Evolutionary conservation across 2,113 vertebrate genomes (phyloP), one percentile per base, ranked within the genome.

Genomic region (Oryzias javanicus): DNA sequence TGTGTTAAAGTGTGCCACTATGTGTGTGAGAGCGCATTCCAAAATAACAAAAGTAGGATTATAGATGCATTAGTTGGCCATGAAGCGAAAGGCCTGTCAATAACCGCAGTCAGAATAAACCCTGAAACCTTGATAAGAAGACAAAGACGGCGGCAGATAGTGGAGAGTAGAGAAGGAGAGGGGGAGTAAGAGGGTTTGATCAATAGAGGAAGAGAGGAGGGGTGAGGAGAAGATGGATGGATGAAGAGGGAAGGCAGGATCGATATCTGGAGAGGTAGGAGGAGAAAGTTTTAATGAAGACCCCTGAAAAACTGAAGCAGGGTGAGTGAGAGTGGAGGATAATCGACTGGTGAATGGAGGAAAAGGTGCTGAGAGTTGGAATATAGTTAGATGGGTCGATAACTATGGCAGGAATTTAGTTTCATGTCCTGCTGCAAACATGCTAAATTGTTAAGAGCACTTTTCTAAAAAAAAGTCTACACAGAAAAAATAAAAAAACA

Each of bases 41-140:
- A 87, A 87, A 86, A 17, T 89, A 94, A 99, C 96, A 99, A 99
- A 98, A 92, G 94, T 89, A 81, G 96, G 96, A 98, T 99, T 99
- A 99, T 89, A 89, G 94, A 98, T 96, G 96, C 95, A 98, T 98
- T 99, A 98, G 95, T 94, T 94, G 92, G 91, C 92, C 92, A 92
- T 94, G 94, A 92, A 95, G 94, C 93, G 93, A 90, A 79, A 82
- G 92, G 89, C 82, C 94, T 94, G 95, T 99, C 96, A 98, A 98
- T 98, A 98, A 95, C 75, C 88, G 90, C 94, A 95, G 83, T 76
- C 94, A 92, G 95, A 97, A 97, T 98, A 97, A 98, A 88, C 74
- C 95, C 95, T 91, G 90, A 92, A 95, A 93, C 94, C 91, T 94
- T 91, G 96, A 99, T 99, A 99, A 98, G 95, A 94, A 96, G 94